Percentiles rank a stretch among this genome's conserved stretches.
Evolutionary conservation across 2,797 vertebrate species (phyloP).

Genomic region (Xenops minutus): DNA sequence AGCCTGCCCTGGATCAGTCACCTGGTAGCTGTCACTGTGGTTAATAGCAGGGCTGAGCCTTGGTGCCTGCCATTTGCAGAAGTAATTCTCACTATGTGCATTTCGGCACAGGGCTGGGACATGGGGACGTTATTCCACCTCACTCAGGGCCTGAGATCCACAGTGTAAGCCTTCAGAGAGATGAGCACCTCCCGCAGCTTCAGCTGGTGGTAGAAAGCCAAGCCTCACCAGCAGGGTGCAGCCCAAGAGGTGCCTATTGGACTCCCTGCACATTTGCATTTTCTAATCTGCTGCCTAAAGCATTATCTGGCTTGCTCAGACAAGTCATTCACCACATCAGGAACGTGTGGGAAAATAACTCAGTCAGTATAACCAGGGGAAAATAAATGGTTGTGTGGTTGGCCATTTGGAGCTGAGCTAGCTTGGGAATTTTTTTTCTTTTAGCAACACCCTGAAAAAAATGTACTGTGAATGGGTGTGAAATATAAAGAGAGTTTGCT

Average conservation of each 20-base stretch:
- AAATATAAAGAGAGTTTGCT: conserved; percentile 6
- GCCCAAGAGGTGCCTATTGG: conserved; percentile 24
- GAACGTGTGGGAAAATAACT: conserved; percentile 70
- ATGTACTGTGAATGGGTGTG: not conserved
- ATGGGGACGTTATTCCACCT: not conserved
- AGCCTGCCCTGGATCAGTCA: not conserved
- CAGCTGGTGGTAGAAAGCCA: not conserved
- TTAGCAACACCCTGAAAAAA: conserved; percentile 40
- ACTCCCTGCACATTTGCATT: conserved; percentile 44
- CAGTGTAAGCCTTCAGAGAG: not conserved
- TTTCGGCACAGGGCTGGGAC: not conserved
- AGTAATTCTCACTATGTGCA: rapidly evolving
- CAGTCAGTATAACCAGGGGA: not conserved
- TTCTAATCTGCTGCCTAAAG: conserved; percentile 70
- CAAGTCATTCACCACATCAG: conserved; percentile 56
- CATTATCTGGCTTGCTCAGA: conserved; percentile 67
- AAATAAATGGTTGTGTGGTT: conserved; percentile 35
- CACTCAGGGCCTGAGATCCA: not conserved
- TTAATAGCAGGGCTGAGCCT: not conserved
- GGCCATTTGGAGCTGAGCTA: conserved; percentile 49
- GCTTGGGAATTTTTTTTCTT: conserved; percentile 23
- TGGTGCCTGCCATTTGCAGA: not conserved
- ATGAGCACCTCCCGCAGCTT: not conserved
- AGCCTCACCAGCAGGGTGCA: not conserved
- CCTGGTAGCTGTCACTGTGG: rapidly evolving